Evolutionary conservation across 2,797 vertebrate species (phyloP), one percentile per base, ranked within the genome.

Genomic region (Coccyzus lansbergi): DNA sequence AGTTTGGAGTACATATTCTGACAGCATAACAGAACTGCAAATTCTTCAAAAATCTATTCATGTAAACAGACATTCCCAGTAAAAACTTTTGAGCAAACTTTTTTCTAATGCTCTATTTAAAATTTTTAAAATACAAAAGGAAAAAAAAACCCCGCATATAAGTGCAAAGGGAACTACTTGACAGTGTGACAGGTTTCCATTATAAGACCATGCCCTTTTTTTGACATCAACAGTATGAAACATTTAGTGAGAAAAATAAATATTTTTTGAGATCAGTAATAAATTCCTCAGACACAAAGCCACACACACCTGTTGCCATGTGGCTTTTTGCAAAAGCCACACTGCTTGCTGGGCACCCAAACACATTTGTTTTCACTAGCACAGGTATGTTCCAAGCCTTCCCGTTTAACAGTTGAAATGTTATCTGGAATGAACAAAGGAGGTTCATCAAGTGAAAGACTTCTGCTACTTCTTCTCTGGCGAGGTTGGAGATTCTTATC

Each of bases 361-460:
- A 97, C 72, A n/a, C 93, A 91, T 96, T 99, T 99, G 52, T 83
- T 98, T 94, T 99, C 98, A 86, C 87, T 86, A 83, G 97, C 62
- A 56, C 98, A 97, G 17, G 75, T 76, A 42, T 98, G 97, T 59
- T 98, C 98, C 79, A 94, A 93, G 74, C 98, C 97, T 85, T 98
- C 99, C 93, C 98, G 98, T 97, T 98, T 99, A 58, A 98, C 91
- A 58, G 98, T 95, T n/a, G 99, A 98, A 93, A 99, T 99, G 31
- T 99, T 99, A 96, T 99, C 99, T 68, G 99, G 99, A 96, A 99
- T 98, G 92, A 99, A 99, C 86, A 99, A 97, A 1, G 98, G 98
- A 8, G 99, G 99, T 91, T 99, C 99, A 20, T 99, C 99, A 95
- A 99, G 90, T 25, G 99, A 99, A 93, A 99, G 96, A 92, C 98